These are phyloP conservation scores for Telmatochromis sp. DNA, from an alignment of 2,113 vertebrate genomes.

Conservation along the genomic window DNA sequence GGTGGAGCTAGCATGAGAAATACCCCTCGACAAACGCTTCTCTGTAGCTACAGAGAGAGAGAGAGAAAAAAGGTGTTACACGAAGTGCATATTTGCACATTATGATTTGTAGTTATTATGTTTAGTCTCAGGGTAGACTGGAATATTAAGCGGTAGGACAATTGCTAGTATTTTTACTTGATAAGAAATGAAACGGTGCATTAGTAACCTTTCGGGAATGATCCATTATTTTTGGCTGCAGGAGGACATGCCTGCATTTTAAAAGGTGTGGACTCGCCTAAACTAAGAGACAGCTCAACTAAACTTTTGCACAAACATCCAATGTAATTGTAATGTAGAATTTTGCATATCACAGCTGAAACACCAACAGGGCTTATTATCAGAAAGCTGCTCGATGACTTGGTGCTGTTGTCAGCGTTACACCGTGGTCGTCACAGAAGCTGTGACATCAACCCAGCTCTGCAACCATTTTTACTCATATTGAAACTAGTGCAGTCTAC, in stretches of 20 bases:
- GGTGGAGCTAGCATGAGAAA: constrained; percentile 92
- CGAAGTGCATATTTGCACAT: neutral
- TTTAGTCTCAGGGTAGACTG: neutral
- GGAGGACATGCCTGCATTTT: neutral
- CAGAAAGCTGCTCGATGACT: neutral
- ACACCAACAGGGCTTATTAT: neutral
- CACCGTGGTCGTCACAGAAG: neutral
- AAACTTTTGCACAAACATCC: neutral
- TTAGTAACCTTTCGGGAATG: neutral
- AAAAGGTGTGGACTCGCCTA: neutral
- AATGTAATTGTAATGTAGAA: neutral
- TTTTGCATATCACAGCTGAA: neutral
- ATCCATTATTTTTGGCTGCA: neutral
- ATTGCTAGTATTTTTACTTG: neutral
- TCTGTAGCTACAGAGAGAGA: constrained; percentile 62
- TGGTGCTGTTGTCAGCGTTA: accelerated
- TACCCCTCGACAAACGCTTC: constrained; percentile 88
- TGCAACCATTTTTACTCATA: neutral
- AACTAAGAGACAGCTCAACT: neutral
- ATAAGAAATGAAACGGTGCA: neutral
- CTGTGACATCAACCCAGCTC: neutral
- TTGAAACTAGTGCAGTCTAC: neutral
- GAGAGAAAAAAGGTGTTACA: accelerated
- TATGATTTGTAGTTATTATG: neutral
- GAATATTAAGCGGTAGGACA: neutral